Base-by-base conservation (phyloP, 2,113 vertebrate species). In the Brachypteracias leptosomus region DNA sequence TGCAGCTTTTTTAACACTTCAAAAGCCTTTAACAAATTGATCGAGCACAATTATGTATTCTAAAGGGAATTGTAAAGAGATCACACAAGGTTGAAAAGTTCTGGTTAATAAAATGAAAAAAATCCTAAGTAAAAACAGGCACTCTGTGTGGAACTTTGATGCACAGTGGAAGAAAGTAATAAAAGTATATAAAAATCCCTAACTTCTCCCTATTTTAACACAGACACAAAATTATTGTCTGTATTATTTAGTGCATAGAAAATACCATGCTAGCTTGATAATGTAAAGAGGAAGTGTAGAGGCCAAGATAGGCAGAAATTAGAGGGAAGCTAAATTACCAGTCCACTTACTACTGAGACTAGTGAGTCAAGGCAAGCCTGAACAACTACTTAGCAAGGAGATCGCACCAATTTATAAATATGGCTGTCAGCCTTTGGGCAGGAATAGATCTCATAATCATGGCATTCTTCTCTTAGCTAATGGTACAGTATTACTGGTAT, bases 1-100 rank as follows among this genome's bases (percentile, higher is more conserved):
- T 97, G 98, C 97, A 96, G 97, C 95, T 98, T 98, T 98, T 98
- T 98, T 98, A 98, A 98, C 97, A 98, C 97, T 98, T 98, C 98
- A 98, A 98, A 98, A 98, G 97, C 97, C 97, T 98, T 97, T 97
- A 98, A 98, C 97, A 98, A 98, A 98, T 98, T 98, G 98, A 98
- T 98, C 40, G 88, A 98, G 98, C 92, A 98, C 98, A 98, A 98
- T 98, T 98, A 98, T 98, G 97, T 97, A 97, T 98, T 98, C 97
- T 97, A 96, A 97, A 97, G 97, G 97, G 98, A 98, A 98, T 98
- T 98, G 97, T 98, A 97, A 98, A 98, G 97, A 98, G 98, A 98
- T 98, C 98, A 98, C 96, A 97, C 91, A 98, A 97, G 98, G 98
- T 98, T 98, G 98, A 98, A 98, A 98, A 98, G 98, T 98, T 98